Evolutionary conservation across 2,888 invertebrate genomes (phyloP).

Genomic region (Amiota mariae): DNA sequence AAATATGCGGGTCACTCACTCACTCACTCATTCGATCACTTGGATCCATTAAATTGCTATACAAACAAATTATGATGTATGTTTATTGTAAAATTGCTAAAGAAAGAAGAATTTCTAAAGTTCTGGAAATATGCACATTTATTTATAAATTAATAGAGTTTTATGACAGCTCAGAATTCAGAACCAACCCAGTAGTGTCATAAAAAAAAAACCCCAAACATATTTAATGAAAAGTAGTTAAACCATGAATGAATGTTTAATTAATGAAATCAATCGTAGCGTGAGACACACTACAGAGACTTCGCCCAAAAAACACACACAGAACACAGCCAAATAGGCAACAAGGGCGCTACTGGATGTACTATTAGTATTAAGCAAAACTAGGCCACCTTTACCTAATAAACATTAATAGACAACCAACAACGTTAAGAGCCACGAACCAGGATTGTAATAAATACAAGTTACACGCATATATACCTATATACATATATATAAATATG

Average conservation of each 20-base stretch:
- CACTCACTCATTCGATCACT: too few relatives aligned
- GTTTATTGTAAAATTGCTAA: neutral
- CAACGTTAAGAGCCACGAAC: too few relatives aligned
- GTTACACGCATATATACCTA: too few relatives aligned
- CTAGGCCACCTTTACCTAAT: neutral
- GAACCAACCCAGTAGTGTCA: too few relatives aligned
- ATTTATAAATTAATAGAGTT: neutral
- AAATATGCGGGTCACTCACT: slow-evolving; percentile 17
- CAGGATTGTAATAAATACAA: too few relatives aligned
- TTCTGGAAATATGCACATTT: neutral
- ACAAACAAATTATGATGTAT: neutral
- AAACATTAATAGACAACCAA: neutral
- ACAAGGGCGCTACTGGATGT: neutral
- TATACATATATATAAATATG: too few relatives aligned
- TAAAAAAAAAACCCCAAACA: too few relatives aligned
- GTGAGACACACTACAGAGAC: too few relatives aligned
- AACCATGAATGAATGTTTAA: neutral
- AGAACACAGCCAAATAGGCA: slow-evolving; percentile 7
- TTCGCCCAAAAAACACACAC: neutral
- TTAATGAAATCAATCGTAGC: neutral
- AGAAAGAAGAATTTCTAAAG: neutral
- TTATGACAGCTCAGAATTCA: too few relatives aligned
- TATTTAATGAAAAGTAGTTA: too few relatives aligned
- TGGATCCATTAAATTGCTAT: too few relatives aligned
- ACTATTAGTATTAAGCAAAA: neutral